Base-by-base conservation (phyloP, 2,888 invertebrate species). In the Rotaria socialis region DNA sequence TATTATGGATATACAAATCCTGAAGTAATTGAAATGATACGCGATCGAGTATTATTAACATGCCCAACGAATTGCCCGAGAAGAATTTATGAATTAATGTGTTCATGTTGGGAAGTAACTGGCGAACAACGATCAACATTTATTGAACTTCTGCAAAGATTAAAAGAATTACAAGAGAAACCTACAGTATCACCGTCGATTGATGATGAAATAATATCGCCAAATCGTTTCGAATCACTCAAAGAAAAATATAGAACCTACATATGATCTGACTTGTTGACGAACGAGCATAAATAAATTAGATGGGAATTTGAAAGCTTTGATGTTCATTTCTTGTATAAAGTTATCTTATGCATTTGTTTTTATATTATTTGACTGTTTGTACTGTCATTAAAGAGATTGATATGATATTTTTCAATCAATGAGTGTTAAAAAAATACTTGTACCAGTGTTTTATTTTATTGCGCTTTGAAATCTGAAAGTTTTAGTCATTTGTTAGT, bases 21-120 rank as follows among this genome's bases (percentile, higher is more conserved):
- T n/a, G 86, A 86, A 43, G 86, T 98, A 43, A 96, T 98, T 89
- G 95, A 96, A 89, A 96, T 97, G 95, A 96, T 99, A 86, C 94
- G 97, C 27, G 95, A 95, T 22, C 94, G 97, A 27, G 96, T 97
- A 91, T 92, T 98, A 58, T 93, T 99, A 87, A 95, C 96, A 0
- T 95, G 96, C 89, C 98, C 99, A 0, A 94, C 95, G 88, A 94
- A 94, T 88, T 97, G 97, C 90, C 97, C 98, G 0, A 93, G 95
- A 43, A 94, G 94, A 88, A 94, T 97, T 90, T 97, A 97, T 92
- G 94, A 94, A 11, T 93, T 99, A 87, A 99, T 99, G 97, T 94
- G 96, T 87, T 98, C 97, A 91, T 99, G 98, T 90, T 99, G 99
- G 98, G 95, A 95, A 89, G 97, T 98, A 91, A 94, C 95, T 88